Percentiles rank a stretch among this genome's conserved stretches.
These are phyloP conservation scores for Henricia sp. DNA, from an alignment of 53 echinoderm and acorn worm genomes.

Conservation along the genomic window DNA sequence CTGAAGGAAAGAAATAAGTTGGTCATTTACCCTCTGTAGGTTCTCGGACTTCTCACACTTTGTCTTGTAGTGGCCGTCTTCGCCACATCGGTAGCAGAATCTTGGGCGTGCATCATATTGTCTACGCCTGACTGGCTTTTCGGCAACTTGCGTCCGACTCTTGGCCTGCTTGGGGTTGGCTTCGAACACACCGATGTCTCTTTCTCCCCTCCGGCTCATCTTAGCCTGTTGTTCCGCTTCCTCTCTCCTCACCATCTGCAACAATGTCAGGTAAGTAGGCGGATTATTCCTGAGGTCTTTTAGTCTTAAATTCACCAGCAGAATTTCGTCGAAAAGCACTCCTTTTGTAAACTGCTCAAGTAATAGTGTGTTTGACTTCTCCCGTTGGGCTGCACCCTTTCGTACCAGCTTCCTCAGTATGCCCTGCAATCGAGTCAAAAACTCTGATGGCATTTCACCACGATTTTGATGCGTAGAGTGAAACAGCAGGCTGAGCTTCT, in stretches of 20 bases:
- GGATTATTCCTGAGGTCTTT: neutral
- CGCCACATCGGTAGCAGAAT: slow-evolving; percentile 66
- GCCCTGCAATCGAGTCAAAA: slow-evolving; percentile 40
- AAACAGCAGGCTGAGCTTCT: slow-evolving; percentile 63
- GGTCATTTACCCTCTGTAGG: slow-evolving; percentile 17
- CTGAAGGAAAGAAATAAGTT: slow-evolving; percentile 41
- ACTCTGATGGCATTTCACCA: slow-evolving; percentile 36
- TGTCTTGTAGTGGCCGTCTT: slow-evolving; percentile 61
- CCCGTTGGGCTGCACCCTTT: slow-evolving; percentile 27
- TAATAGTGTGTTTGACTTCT: neutral
- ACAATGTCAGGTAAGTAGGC: slow-evolving; percentile 29
- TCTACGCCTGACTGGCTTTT: neutral
- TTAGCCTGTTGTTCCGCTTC: slow-evolving; percentile 30
- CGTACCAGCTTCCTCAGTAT: slow-evolving; percentile 32
- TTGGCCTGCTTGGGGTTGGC: neutral
- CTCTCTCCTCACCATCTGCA: slow-evolving; percentile 33
- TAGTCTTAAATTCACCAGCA: neutral
- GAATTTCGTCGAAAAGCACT: neutral
- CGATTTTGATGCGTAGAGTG: slow-evolving; percentile 48
- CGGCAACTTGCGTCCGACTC: neutral
- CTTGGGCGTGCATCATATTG: neutral
- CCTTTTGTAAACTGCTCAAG: slow-evolving; percentile 8
- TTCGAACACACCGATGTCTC: neutral
- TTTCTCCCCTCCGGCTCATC: neutral
- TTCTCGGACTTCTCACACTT: slow-evolving; percentile 22